phyloP scores from a whole-genome alignment of 1,140 invertebrate species.

The Xylocopa sonorina region DNA sequence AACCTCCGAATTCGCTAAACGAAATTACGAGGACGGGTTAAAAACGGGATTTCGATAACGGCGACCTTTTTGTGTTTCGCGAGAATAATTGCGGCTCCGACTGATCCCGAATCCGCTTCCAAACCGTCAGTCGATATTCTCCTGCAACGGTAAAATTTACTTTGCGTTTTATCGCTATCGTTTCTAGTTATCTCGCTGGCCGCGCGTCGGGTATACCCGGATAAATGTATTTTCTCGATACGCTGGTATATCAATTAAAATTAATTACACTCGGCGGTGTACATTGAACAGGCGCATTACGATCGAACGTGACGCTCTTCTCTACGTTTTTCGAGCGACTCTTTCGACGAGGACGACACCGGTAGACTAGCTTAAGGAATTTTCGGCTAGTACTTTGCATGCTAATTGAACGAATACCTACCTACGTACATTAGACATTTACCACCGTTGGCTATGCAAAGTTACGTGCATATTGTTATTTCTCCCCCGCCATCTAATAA shows the following conservation, averaged over 20 bases:
- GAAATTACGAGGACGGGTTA: too few relatives aligned
- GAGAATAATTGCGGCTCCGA: slow-evolving; percentile 4
- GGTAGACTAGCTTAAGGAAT: too few relatives aligned
- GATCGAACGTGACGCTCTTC: too few relatives aligned
- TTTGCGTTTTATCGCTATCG: slow-evolving; percentile 39
- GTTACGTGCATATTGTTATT: too few relatives aligned
- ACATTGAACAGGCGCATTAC: too few relatives aligned
- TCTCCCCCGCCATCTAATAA: too few relatives aligned
- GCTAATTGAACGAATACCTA: too few relatives aligned
- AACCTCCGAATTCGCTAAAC: too few relatives aligned
- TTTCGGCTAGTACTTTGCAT: too few relatives aligned
- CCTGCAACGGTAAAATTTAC: slow-evolving; percentile 22
- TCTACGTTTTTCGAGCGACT: neutral
- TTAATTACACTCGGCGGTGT: neutral
- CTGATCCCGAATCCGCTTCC: slow-evolving; percentile 7
- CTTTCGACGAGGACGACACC: neutral
- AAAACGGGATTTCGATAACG: slow-evolving; percentile 16
- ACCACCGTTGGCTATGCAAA: too few relatives aligned
- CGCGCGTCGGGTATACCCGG: neutral
- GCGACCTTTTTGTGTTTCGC: neutral
- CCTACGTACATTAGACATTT: too few relatives aligned
- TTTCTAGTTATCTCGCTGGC: slow-evolving; percentile 23
- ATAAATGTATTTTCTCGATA: slow-evolving; percentile 9
- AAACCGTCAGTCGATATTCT: neutral
- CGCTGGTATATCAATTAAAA: neutral